Conservation (phyloP, 1,140 invertebrate species). For the Palaemon carinicauda region DNA sequence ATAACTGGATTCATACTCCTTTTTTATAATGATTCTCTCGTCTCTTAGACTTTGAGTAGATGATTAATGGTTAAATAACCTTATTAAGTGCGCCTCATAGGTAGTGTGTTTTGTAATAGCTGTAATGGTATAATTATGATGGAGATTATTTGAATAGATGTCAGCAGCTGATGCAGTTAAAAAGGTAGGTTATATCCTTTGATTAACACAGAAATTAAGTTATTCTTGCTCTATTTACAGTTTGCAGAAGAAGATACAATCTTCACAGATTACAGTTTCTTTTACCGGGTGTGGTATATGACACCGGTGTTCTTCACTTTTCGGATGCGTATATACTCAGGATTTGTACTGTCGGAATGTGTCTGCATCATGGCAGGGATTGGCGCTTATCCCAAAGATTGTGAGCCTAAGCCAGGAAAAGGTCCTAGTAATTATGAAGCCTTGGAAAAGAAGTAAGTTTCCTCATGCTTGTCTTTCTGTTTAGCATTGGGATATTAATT, state of each 20-base stretch:
- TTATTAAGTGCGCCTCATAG: no score
- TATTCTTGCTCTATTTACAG: slow-evolving; percentile 68
- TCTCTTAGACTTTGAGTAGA: no score
- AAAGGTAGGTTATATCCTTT: no score
- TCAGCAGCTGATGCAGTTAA: no score
- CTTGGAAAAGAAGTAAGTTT: slow-evolving; percentile 69
- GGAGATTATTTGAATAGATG: no score
- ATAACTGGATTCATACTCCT: no score
- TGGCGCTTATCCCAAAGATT: slow-evolving; percentile 84
- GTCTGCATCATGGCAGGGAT: slow-evolving; percentile 89
- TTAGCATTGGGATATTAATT: background rate
- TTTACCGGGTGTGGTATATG: slow-evolving; percentile 84
- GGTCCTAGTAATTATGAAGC: slow-evolving; percentile 76
- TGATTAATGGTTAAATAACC: no score
- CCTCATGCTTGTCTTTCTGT: background rate
- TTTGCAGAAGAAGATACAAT: slow-evolving; percentile 77
- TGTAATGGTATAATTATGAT: no score
- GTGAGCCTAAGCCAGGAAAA: slow-evolving; percentile 77
- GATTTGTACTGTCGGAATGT: slow-evolving; percentile 88
- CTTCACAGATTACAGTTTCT: slow-evolving; percentile 71
- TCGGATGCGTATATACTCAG: slow-evolving; percentile 87
- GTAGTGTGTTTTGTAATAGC: no score
- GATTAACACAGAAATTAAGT: no score
- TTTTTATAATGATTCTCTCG: no score
- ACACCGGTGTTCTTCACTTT: slow-evolving; percentile 88